Evolutionary conservation across 2,113 vertebrate species (phyloP).

Genomic region (Elephantulus edwardii): DNA sequence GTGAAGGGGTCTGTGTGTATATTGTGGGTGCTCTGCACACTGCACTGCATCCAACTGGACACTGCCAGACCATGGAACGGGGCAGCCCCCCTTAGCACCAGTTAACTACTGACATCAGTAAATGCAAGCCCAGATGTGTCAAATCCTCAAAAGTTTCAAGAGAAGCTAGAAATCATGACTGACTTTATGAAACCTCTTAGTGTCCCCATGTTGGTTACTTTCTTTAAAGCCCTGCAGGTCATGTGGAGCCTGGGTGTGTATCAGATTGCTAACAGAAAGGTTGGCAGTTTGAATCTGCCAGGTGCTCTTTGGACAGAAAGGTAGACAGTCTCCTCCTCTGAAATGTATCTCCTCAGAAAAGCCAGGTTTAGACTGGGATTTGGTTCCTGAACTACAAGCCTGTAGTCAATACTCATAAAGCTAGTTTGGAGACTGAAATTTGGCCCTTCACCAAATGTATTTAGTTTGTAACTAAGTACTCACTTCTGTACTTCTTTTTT

Average conservation of each 20-base stretch:
- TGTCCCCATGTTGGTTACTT: background rate
- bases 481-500: too few relatives aligned
- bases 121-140: background rate
- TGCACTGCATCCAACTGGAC: background rate
- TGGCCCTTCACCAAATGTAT: too few relatives aligned
- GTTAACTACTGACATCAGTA: background rate
- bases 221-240: background rate
- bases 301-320: too few relatives aligned
- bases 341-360: too few relatives aligned
- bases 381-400: background rate
- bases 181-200: background rate
- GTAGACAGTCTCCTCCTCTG: too few relatives aligned
- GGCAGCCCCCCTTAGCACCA: background rate
- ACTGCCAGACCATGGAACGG: background rate
- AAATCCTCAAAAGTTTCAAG: slow-evolving; percentile 26
- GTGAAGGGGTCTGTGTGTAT: accelerated
- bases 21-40: background rate
- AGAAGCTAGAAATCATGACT: background rate
- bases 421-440: too few relatives aligned
- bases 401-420: background rate
- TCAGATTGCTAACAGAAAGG: too few relatives aligned
- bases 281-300: too few relatives aligned
- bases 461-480: too few relatives aligned
- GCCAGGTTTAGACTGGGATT: background rate
- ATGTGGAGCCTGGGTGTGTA: too few relatives aligned